Conservation (phyloP, 2,113 vertebrate genomes). For the Thunnus thynnus region DNA sequence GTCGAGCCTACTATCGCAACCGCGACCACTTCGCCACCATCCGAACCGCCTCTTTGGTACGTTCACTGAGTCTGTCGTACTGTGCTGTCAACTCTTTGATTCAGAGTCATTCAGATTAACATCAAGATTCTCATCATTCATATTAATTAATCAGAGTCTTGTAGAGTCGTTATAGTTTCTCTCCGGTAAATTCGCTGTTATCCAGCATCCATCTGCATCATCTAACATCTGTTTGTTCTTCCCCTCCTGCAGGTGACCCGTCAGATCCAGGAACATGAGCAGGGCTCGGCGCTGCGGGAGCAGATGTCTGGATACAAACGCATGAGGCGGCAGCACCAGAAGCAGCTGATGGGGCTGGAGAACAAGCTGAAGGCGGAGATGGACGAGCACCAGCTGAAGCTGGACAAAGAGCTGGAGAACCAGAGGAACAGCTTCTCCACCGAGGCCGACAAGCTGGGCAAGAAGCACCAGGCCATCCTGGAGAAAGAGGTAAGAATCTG, state of each 20-base stretch:
- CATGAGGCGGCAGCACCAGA: conserved; percentile 95
- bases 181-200: no score
- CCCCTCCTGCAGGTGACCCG: conserved; percentile 85
- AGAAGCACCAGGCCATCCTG: conserved; percentile 90
- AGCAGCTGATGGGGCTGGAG: conserved; percentile 92
- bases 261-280: conserved; percentile 95
- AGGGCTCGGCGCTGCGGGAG: conserved; percentile 92
- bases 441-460: conserved; percentile 89
- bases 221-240: no score
- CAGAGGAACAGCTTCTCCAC: conserved; percentile 89
- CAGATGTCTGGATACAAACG: conserved; percentile 94
- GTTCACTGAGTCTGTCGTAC: neutral
- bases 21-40: conserved; percentile 95
- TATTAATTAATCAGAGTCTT: no score
- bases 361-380: conserved; percentile 91
- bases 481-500: conserved; percentile 87
- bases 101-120: no score
- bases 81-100: no score
- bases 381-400: conserved; percentile 92
- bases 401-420: conserved; percentile 93
- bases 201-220: no score
- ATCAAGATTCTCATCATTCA: no score
- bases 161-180: no score
- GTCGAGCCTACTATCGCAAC: conserved; percentile 85
- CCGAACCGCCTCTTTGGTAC: conserved; percentile 90